These are phyloP conservation scores for Geophilus truncorum DNA, from an alignment of 2,888 invertebrate genomes.

Conservation along the genomic window DNA sequence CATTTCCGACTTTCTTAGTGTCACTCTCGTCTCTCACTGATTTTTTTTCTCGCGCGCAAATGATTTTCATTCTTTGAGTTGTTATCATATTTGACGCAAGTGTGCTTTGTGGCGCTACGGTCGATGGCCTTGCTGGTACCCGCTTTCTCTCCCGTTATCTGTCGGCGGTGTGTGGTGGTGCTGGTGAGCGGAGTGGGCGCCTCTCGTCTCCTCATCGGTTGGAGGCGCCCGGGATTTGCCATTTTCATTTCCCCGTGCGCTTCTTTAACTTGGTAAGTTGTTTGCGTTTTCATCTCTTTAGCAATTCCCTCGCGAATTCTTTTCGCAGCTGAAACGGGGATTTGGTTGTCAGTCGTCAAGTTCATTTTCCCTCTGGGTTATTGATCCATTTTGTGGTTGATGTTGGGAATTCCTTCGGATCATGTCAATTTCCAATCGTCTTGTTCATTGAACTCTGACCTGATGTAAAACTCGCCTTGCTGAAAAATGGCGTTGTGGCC, in stretches of 20 bases:
- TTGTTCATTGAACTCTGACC: slow-evolving; percentile 21
- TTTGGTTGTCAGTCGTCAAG: slow-evolving; percentile 12
- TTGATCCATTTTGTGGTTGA: slow-evolving; percentile 21
- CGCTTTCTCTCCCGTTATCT: slow-evolving; percentile 11
- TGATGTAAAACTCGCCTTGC: neutral
- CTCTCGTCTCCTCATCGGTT: neutral
- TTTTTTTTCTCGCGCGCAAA: neutral
- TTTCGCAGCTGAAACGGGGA: neutral
- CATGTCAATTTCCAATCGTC: slow-evolving; percentile 7
- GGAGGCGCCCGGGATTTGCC: slow-evolving; percentile 1
- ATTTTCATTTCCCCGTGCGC: slow-evolving; percentile 22
- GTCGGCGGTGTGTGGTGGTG: slow-evolving; percentile 20
- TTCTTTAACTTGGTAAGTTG: slow-evolving; percentile 16
- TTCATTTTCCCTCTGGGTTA: slow-evolving; percentile 19
- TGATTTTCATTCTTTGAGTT: neutral
- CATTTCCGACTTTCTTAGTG: neutral
- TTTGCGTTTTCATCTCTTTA: neutral
- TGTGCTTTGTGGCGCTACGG: neutral
- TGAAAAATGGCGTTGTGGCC: slow-evolving; percentile 5
- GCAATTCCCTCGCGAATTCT: neutral
- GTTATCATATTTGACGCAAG: neutral
- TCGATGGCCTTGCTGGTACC: slow-evolving; percentile 16
- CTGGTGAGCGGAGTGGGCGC: slow-evolving; percentile 10
- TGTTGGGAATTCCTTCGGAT: slow-evolving; percentile 5
- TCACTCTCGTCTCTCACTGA: too few relatives aligned